Base-by-base conservation (phyloP, 2,113 vertebrate species). In the Camelus dromedarius region DNA sequence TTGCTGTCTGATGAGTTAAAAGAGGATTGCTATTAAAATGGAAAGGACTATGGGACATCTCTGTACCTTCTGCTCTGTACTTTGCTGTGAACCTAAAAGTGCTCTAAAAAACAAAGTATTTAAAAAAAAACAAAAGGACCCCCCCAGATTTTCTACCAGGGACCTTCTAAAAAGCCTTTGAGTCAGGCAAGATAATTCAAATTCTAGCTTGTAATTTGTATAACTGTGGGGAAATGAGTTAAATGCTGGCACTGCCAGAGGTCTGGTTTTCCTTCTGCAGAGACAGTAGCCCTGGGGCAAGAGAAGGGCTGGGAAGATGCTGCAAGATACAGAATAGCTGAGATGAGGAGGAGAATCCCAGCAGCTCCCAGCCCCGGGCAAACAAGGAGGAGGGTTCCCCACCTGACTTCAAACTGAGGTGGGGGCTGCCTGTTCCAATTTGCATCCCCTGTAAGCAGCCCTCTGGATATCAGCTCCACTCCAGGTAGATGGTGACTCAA, bases 401-500 rank as follows among this genome's bases (percentile, higher is more conserved):
- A 20, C 48, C 19, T 67, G 48, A 48, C 52, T 42, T 16, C 48
- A 67, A 83, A 58, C 64, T 79, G 35, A 56, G 76, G 72, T 62
- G 28, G 89, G 56, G 46, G 52, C 48, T 62, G 73, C 72, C 58
- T 84, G 4, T 67, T 83, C 15, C 75, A 38, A 32, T 48, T 67
- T 70, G 64, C 46, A 85, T 19, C 22, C 60, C 42, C 56, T 70
- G 8, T 35, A 42, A 56, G 56, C n/a, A n/a, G 62, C 69, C 90
- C 79, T 89, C 79, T 64, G 85, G 14, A 84, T 91, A 85, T 92
- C 89, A 95, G 89, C 85, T 66, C 67, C 81, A 97, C 60, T 95
- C 96, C 86, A 93, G 93, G 80, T 95, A 73, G 77, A 96, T 64
- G 84, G 93, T 97, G 95, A 97, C 80, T 98, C 90, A 76, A 96